Percentiles rank a stretch among this genome's conserved stretches.
Evolutionary conservation across 2,888 invertebrate genomes (phyloP).

Genomic region (Acronicta leporina): DNA sequence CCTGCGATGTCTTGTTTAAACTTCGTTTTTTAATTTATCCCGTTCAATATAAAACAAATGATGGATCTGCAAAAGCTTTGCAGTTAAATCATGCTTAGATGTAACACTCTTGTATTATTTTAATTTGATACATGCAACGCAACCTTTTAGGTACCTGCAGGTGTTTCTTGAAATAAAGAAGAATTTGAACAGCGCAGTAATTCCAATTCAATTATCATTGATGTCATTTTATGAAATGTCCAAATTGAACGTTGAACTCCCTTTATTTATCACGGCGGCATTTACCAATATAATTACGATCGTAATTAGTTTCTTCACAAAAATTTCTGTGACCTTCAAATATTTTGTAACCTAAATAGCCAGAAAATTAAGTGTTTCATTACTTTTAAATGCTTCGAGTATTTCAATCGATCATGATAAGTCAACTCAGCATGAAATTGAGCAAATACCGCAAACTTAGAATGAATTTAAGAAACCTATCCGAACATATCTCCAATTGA

Average conservation of each 20-base stretch:
- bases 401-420: constrained; percentile 55
- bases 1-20: not conserved
- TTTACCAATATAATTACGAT: constrained; percentile 38
- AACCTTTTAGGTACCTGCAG: too few relatives aligned
- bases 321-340: constrained; percentile 60
- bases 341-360: constrained; percentile 61
- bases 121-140: too few relatives aligned
- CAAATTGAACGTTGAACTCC: constrained; percentile 14
- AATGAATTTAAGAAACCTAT: constrained; percentile 44
- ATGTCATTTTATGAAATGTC: constrained; percentile 21
- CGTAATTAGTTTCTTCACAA: constrained; percentile 33
- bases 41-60: too few relatives aligned
- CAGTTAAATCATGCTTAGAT: too few relatives aligned
- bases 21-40: not conserved
- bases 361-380: constrained; percentile 64
- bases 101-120: too few relatives aligned
- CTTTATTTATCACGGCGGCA: constrained; percentile 22
- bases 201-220: constrained; percentile 7
- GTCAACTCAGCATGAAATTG: constrained; percentile 68
- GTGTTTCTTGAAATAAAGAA: not conserved
- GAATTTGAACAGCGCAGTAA: not conserved
- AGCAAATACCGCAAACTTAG: constrained; percentile 53
- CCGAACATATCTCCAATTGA: constrained; percentile 28
- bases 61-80: too few relatives aligned
- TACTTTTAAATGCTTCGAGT: constrained; percentile 51